A percentile compares a stretch with the other conserved stretches of the same genome.
Conservation (phyloP, 2,797 vertebrate genomes). For the Orientallactaga sibirica region DNA sequence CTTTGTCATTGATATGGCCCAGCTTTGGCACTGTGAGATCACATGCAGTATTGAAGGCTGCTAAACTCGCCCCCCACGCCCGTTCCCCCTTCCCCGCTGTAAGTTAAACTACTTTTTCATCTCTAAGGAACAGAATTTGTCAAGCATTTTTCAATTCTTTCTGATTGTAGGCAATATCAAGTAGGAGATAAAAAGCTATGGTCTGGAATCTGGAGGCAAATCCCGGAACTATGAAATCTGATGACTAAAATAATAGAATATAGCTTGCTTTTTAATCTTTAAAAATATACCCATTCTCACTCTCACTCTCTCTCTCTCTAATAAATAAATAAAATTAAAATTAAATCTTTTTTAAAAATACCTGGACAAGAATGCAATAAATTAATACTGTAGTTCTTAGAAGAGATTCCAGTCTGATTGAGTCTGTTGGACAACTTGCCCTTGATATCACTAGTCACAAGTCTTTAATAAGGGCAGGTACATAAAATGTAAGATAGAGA, state of each 20-base stretch:
- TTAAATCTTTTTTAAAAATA: too few species aligned
- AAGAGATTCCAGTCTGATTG: neutral
- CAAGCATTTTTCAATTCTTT: neutral
- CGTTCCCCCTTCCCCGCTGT: too few species aligned
- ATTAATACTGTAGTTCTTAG: neutral
- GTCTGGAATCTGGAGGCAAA: neutral
- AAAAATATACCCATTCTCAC: neutral
- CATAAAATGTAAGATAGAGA: neutral
- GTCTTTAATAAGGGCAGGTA: neutral
- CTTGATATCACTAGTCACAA: neutral
- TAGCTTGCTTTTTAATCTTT: constrained; percentile 15
- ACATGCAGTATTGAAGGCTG: neutral
- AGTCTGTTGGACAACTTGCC: neutral
- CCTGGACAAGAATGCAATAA: neutral
- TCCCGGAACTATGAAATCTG: neutral
- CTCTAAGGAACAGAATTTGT: neutral
- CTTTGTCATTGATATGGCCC: neutral
- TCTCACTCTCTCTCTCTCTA: too few species aligned
- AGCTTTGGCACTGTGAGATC: neutral
- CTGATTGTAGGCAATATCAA: neutral
- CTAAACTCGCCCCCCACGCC: accelerated
- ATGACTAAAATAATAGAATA: neutral
- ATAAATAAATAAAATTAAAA: too few species aligned
- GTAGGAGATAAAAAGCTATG: neutral
- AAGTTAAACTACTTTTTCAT: neutral